Percentiles rank a stretch among this genome's conserved stretches.
phyloP scores from a whole-genome alignment of 1,140 invertebrate species.

The Varroa destructor region DNA sequence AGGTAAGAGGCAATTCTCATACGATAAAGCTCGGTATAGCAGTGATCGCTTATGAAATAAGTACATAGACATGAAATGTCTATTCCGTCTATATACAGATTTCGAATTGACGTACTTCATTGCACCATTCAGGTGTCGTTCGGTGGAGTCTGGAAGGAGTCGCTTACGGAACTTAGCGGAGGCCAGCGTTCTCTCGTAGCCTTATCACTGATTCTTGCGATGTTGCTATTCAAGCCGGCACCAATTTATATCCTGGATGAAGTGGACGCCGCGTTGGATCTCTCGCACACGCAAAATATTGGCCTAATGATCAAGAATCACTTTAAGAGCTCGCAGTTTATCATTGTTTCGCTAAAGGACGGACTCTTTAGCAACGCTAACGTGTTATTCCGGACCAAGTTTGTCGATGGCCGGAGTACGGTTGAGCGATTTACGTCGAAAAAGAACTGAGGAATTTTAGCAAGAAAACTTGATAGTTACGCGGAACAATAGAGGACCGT shows the following conservation, averaged over 20 bases:
- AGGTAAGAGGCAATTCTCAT: no score
- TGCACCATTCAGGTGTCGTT: conserved; percentile 67
- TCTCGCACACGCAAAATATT: conserved; percentile 98
- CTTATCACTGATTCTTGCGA: conserved; percentile 83
- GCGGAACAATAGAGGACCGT: no score
- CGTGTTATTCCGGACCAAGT: conserved; percentile 85
- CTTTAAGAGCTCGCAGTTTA: conserved; percentile 92
- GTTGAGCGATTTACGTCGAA: conserved; percentile 50
- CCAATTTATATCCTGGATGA: conserved; percentile 98
- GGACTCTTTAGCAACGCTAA: conserved; percentile 99
- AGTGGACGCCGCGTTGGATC: conserved; percentile 93
- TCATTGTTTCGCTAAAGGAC: conserved; percentile 96
- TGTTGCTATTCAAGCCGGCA: conserved; percentile 92
- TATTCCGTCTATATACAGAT: neutral
- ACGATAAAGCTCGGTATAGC: no score
- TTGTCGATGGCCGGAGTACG: conserved; percentile 86
- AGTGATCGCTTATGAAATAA: no score
- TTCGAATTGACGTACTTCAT: conserved; percentile 21
- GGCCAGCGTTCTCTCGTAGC: conserved; percentile 92
- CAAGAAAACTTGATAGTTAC: no score
- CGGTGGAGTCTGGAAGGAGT: conserved; percentile 90
- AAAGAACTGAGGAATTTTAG: neutral
- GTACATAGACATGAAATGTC: no score
- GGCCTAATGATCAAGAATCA: conserved; percentile 85
- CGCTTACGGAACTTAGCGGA: conserved; percentile 82